phyloP scores from a whole-genome alignment of 2,113 vertebrate species.

The Macquaria australasica region DNA sequence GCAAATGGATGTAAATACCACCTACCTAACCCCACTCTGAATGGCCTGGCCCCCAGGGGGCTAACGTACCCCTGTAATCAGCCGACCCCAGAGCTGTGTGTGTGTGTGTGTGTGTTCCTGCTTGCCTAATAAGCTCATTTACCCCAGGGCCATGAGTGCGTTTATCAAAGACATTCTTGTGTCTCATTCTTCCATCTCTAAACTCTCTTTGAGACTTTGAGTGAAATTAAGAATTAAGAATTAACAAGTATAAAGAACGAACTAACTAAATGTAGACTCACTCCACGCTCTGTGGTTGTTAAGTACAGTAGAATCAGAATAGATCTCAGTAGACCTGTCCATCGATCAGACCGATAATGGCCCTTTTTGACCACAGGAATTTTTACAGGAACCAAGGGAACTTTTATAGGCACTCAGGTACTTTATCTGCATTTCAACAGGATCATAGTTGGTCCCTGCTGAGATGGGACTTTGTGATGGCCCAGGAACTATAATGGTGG shows the following conservation, averaged over 20 bases:
- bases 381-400: not conserved
- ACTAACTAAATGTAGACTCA: not conserved
- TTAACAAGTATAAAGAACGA: constrained; percentile 17
- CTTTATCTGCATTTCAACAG: not conserved
- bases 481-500: not conserved
- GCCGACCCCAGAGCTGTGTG: constrained; percentile 56
- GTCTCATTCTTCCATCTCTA: constrained; percentile 68
- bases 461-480: not conserved
- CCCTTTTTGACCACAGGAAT: not conserved
- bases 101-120: constrained; percentile 50
- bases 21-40: constrained; percentile 40
- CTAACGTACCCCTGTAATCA: constrained; percentile 79
- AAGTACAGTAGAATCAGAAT: not conserved
- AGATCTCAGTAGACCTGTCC: not conserved
- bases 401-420: not conserved
- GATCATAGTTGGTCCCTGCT: not conserved
- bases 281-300: not conserved
- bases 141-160: constrained; percentile 54
- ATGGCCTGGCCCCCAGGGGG: constrained; percentile 71
- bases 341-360: not conserved
- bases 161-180: constrained; percentile 83
- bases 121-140: constrained; percentile 73
- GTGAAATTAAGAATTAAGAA: constrained; percentile 52
- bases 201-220: constrained; percentile 49
- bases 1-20: constrained; percentile 78